A percentile compares a stretch with the other conserved stretches of the same genome.
Evolutionary conservation across 2,797 vertebrate species (phyloP).

Genomic region (Podarcis lilfordi): DNA sequence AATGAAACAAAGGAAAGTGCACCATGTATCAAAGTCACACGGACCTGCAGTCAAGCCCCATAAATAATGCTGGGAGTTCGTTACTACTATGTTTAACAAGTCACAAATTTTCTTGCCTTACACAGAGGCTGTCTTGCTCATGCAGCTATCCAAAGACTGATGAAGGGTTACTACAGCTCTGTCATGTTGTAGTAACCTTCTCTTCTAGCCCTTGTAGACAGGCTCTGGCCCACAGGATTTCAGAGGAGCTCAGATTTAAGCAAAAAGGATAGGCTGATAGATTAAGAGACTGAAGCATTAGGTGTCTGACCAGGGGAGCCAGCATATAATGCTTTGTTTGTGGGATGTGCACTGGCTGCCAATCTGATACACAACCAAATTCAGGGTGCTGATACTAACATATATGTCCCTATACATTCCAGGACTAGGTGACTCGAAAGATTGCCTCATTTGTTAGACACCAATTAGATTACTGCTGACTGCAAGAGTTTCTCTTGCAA

Average conservation of each 20-base stretch:
- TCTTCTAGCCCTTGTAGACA: not conserved
- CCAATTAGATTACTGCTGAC: too few relatives aligned
- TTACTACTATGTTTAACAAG: not conserved
- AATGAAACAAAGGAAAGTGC: slow-evolving; percentile 26
- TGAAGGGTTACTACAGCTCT: not conserved
- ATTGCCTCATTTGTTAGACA: too few relatives aligned
- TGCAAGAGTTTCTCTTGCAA: too few relatives aligned
- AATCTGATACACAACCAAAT: too few relatives aligned
- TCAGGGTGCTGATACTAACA: too few relatives aligned
- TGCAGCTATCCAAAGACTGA: not conserved
- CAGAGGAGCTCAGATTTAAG: not conserved
- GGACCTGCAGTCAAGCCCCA: not conserved
- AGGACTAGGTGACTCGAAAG: too few relatives aligned
- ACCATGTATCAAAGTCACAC: slow-evolving; percentile 22
- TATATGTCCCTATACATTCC: too few relatives aligned
- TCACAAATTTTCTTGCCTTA: not conserved
- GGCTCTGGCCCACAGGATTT: not conserved
- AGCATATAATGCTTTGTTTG: too few relatives aligned
- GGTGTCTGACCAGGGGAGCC: not conserved
- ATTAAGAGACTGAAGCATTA: not conserved
- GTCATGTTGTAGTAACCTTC: not conserved
- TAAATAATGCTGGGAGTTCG: slow-evolving; percentile 10
- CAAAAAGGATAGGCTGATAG: not conserved
- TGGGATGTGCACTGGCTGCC: too few relatives aligned
- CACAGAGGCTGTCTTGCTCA: not conserved